Evolutionary conservation across 2,888 invertebrate species (phyloP).

Genomic region (Nudaria mundana): DNA sequence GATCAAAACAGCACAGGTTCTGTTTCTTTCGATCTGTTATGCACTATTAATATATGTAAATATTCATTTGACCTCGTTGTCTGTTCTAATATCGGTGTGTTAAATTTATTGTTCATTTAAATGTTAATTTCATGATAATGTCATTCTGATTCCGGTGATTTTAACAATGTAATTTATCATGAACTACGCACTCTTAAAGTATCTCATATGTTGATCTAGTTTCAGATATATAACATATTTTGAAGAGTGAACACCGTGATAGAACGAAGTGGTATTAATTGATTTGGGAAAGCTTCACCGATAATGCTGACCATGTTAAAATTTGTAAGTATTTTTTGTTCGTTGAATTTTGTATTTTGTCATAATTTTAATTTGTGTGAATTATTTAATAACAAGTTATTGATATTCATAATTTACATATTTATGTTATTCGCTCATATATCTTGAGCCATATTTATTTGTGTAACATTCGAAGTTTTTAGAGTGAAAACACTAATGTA

Average conservation of each 20-base stretch:
- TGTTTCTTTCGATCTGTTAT: constrained; percentile 44
- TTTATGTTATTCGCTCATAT: too few relatives aligned
- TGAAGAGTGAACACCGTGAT: constrained; percentile 52
- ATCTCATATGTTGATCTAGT: constrained; percentile 62
- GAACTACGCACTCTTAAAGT: constrained; percentile 48
- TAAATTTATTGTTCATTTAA: constrained; percentile 70
- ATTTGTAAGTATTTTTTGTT: constrained; percentile 46
- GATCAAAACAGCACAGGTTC: constrained; percentile 36
- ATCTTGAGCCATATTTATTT: too few relatives aligned
- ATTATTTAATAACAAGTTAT: background rate
- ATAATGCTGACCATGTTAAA: constrained; percentile 43
- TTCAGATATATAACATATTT: constrained; percentile 64
- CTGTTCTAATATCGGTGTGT: constrained; percentile 70
- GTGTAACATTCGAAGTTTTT: too few relatives aligned
- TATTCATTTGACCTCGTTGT: constrained; percentile 65
- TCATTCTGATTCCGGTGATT: constrained; percentile 60
- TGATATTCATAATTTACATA: too few relatives aligned
- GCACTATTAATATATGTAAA: constrained; percentile 64
- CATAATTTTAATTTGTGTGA: background rate
- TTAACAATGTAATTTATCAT: constrained; percentile 56
- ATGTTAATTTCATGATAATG: constrained; percentile 62
- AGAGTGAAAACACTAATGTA: too few relatives aligned
- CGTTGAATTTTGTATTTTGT: background rate
- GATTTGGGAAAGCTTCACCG: constrained; percentile 15
- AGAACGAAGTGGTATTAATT: constrained; percentile 33